Conservation (phyloP, 2,113 vertebrate genomes). For the Xenotilapia caudafasciata region DNA sequence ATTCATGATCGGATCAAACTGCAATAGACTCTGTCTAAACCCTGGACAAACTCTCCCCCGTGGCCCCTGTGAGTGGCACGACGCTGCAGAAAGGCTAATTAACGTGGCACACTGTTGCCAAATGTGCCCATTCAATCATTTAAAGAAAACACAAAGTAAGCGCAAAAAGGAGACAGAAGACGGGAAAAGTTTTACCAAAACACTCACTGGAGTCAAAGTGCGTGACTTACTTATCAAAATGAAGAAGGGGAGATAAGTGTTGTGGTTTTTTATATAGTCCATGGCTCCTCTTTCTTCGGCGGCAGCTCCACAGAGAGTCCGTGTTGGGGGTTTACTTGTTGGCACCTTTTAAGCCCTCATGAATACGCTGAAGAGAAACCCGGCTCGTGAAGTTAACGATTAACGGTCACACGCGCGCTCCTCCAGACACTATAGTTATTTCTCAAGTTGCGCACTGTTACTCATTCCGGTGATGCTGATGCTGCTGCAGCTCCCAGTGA, state of each 20-base stretch:
- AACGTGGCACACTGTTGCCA: background rate
- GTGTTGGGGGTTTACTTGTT: background rate
- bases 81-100: background rate
- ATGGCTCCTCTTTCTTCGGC: conserved; percentile 44
- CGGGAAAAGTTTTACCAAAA: background rate
- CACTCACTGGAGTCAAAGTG: background rate
- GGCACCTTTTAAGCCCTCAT: conserved; percentile 37
- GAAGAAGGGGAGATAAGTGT: conserved; percentile 34
- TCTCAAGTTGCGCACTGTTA: conserved; percentile 51
- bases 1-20: background rate
- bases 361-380: background rate
- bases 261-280: conserved; percentile 51
- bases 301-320: conserved; percentile 21
- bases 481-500: conserved; percentile 51
- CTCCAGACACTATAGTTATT: conserved; percentile 17
- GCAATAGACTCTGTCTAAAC: background rate
- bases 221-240: conserved; percentile 60
- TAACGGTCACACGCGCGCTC: background rate
- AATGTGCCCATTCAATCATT: background rate
- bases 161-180: background rate
- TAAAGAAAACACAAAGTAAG: background rate
- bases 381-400: background rate
- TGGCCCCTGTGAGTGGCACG: background rate
- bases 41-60: background rate
- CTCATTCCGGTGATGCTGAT: conserved; percentile 66